Evolutionary conservation across 2,113 vertebrate genomes (phyloP).

Genomic region (Brachyhypopomus gauderio): DNA sequence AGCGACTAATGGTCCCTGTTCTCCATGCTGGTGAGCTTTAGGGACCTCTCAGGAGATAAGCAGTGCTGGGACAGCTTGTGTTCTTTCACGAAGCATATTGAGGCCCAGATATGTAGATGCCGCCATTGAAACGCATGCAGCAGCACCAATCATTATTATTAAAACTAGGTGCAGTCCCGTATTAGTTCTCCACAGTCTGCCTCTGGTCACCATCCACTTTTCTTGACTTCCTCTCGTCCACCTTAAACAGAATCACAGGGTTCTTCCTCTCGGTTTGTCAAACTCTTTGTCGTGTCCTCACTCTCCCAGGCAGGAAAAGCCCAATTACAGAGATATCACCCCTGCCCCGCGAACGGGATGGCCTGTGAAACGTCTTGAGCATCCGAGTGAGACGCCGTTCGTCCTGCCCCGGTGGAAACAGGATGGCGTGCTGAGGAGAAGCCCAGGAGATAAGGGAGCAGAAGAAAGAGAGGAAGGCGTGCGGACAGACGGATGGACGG

Average conservation of each 20-base stretch:
- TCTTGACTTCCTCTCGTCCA: no score
- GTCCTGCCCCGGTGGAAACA: slow-evolving; percentile 74
- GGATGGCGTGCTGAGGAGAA: slow-evolving; percentile 72
- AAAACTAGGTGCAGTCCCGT: no score
- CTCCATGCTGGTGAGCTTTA: neutral
- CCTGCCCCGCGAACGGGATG: slow-evolving; percentile 69
- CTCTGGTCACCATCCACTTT: neutral
- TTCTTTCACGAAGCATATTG: neutral
- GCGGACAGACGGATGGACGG: slow-evolving; percentile 41
- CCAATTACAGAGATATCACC: slow-evolving; percentile 71
- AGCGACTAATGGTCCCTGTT: neutral
- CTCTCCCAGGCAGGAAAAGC: slow-evolving; percentile 69
- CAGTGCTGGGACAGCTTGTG: neutral
- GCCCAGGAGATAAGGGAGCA: slow-evolving; percentile 46
- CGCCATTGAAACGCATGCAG: neutral
- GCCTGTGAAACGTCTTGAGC: slow-evolving; percentile 74
- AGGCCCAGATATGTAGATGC: neutral
- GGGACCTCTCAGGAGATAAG: neutral
- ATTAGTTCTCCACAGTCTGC: no score
- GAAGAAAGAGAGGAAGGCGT: slow-evolving; percentile 40
- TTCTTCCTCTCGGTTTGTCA: slow-evolving; percentile 17
- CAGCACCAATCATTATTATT: no score
- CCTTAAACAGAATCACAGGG: neutral
- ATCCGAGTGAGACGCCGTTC: slow-evolving; percentile 70
- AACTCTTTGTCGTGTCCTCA: slow-evolving; percentile 30